Evolutionary conservation across 2,113 vertebrate genomes (phyloP).

Genomic region (Festucalex cinctus): DNA sequence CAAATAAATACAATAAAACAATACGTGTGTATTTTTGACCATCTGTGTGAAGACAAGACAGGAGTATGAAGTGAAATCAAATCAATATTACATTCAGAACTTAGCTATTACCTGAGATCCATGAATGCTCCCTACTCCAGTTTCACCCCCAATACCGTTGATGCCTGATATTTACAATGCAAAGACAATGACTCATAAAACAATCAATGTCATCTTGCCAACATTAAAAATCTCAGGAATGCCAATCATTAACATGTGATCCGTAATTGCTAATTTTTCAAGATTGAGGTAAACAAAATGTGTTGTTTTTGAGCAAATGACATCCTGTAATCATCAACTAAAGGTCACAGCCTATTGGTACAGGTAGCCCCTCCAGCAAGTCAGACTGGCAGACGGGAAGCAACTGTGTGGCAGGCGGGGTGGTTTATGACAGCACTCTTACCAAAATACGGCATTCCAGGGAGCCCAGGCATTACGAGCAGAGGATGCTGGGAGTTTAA

Average conservation of each 20-base stretch:
- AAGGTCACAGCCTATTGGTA: slow-evolving; percentile 64
- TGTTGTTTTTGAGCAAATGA: neutral
- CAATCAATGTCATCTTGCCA: neutral
- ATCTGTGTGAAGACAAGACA: neutral
- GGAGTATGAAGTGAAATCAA: neutral
- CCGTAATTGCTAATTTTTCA: neutral
- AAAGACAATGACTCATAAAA: slow-evolving; percentile 14
- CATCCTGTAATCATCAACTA: slow-evolving; percentile 12
- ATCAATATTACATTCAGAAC: neutral
- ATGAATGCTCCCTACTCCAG: slow-evolving; percentile 79
- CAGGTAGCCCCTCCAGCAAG: slow-evolving; percentile 76
- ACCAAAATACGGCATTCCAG: slow-evolving; percentile 87
- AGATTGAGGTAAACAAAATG: neutral
- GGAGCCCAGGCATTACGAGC: slow-evolving; percentile 82
- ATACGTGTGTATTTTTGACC: too few species aligned
- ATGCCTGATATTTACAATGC: slow-evolving; percentile 71
- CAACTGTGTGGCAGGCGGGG: slow-evolving; percentile 67
- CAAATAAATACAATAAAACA: slow-evolving; percentile 23
- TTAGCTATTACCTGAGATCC: slow-evolving; percentile 83
- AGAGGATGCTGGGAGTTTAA: slow-evolving; percentile 86
- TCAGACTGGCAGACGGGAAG: slow-evolving; percentile 76
- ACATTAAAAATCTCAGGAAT: neutral
- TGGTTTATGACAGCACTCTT: slow-evolving; percentile 78
- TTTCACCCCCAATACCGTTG: slow-evolving; percentile 78
- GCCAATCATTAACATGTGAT: neutral